Base-by-base conservation (phyloP, 2,113 vertebrate genomes). In the Orcinus orca region DNA sequence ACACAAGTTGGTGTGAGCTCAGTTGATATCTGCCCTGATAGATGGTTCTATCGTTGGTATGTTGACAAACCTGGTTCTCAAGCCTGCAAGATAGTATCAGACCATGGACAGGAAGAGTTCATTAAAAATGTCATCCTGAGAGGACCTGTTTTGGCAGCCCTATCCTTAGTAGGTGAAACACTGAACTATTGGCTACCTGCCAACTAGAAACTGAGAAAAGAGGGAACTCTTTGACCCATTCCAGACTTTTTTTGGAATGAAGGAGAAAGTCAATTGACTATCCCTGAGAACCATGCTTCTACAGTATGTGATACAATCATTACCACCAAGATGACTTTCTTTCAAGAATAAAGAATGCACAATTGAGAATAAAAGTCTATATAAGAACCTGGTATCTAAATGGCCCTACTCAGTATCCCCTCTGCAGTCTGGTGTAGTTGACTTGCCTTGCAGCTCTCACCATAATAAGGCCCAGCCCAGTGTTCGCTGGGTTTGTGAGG, bases 351-450 rank as follows among this genome's bases (percentile, higher is more conserved):
- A 50, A 68, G 90, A 26, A 36, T 58, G 23, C 38, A 29, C 29
- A 38, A 29, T 1, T 21, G 77, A 71, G 77, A 53, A 70, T 1
- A 33, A 84, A 44, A 47, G 55, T n/a, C 36, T 63, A 29, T 53
- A 1, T 5, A 44, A 91, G 82, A 63, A 67, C 21, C 12, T 21
- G 47, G 68, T 50, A 21, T 36, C 7, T 0, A n/a, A 20, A 67
- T 8, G 20, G 60, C n/a, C 77, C 44, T 26, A 10, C 6, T 6
- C n/a, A 74, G 77, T 21, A 70, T 76, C 76, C 18, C 44, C 18
- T 0, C 25, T 62, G n/a, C 7, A 8, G 29, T 58, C 36, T 12
- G 23, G 25, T 0, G 2, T 47, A 9, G 23, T 2, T 36, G 26
- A 55, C 63, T 14, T 13, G 77, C 14, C 50, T 29, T 33, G 21